Conservation (phyloP, 2,113 vertebrate species). For the Corythoichthys haematopterus region DNA sequence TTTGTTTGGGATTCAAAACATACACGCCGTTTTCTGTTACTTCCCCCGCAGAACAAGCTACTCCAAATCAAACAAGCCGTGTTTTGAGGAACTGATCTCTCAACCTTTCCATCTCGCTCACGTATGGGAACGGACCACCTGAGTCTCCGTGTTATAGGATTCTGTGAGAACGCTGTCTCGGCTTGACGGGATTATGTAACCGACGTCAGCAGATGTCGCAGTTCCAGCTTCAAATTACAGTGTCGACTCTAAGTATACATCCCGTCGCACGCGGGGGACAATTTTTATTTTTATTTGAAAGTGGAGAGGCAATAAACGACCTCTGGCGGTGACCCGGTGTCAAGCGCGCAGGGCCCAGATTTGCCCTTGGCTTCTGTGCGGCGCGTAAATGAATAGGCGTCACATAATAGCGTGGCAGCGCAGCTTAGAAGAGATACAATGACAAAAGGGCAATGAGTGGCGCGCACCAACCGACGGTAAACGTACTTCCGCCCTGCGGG, state of each 20-base stretch:
- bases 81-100: conserved; percentile 20
- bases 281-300: conserved; percentile 1
- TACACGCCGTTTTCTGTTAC: conserved; percentile 4
- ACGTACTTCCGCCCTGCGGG: conserved; percentile 36
- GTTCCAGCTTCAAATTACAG: conserved; percentile 41
- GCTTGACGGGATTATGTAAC: conserved; percentile 49
- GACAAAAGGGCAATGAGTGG: conserved; percentile 19
- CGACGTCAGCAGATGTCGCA: conserved; percentile 22
- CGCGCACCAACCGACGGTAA: conserved; percentile 26
- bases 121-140: conserved; percentile 35
- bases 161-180: conserved; percentile 41
- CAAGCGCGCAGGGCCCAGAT: conserved; percentile 16
- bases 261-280: background rate
- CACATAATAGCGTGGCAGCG: conserved; percentile 45
- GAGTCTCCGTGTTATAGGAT: conserved; percentile 30
- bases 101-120: conserved; percentile 1
- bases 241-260: conserved; percentile 21
- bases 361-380: conserved; percentile 33
- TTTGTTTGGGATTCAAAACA: conserved; percentile 6
- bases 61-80: conserved; percentile 31
- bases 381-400: conserved; percentile 55
- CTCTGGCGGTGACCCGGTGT: conserved; percentile 4
- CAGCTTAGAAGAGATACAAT: conserved; percentile 30
- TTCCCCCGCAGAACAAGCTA: background rate
- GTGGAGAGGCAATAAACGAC: background rate